Evolutionary conservation across 2,888 invertebrate species (phyloP).

Genomic region (Camptogramma bilineatum): DNA sequence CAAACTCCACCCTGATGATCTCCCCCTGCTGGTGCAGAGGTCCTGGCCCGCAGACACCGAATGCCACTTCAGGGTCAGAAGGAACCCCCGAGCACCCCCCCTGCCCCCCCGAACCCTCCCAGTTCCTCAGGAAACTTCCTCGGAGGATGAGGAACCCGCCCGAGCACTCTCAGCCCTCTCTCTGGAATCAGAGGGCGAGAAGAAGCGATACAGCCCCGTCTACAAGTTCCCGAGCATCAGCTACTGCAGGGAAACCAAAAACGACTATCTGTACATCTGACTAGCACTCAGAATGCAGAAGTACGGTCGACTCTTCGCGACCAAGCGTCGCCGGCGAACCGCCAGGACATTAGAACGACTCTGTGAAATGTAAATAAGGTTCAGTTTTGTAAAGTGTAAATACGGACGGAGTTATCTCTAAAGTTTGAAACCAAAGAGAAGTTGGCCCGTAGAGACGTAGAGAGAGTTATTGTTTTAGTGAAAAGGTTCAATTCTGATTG

Average conservation of each 20-base stretch:
- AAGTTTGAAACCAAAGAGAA: conserved; percentile 79
- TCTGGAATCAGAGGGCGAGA: conserved; percentile 72
- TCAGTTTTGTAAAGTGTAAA: conserved; percentile 67
- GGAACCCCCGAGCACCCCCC: conserved; percentile 93
- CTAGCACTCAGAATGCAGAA: conserved; percentile 56
- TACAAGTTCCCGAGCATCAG: conserved; percentile 81
- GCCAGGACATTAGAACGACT: conserved; percentile 59
- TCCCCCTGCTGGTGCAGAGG: conserved; percentile 92
- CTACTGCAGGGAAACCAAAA: conserved; percentile 77
- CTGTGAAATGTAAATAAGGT: conserved; percentile 68
- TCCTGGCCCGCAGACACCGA: conserved; percentile 89
- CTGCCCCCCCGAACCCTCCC: conserved; percentile 86
- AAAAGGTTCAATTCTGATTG: conserved; percentile 38
- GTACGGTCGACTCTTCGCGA: conserved; percentile 45
- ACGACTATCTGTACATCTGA: conserved; percentile 82
- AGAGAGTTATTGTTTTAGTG: conserved; percentile 42
- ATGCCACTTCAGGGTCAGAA: conserved; percentile 93
- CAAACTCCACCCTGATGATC: conserved; percentile 94
- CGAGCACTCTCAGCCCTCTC: conserved; percentile 77
- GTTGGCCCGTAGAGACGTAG: conserved; percentile 49
- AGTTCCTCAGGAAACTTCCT: conserved; percentile 60
- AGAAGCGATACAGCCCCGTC: conserved; percentile 77
- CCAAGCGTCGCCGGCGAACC: conserved; percentile 48
- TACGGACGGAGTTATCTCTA: conserved; percentile 56
- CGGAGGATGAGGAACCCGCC: conserved; percentile 69